Evolutionary conservation across 1,140 invertebrate genomes (phyloP), one percentile per base, ranked within the genome.

Genomic region (Microplitis demolitor): DNA sequence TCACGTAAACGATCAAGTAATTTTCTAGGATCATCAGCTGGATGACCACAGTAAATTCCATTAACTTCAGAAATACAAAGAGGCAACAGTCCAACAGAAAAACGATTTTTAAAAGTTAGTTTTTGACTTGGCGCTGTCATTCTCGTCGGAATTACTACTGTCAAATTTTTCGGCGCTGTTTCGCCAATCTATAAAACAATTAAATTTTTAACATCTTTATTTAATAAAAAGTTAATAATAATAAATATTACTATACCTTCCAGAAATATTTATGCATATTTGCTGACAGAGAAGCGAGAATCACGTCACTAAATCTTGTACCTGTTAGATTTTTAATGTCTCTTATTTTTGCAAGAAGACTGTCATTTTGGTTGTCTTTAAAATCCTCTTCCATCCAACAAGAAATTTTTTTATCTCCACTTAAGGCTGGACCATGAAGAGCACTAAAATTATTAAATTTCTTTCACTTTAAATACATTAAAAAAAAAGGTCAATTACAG

Each of bases 201-300:
- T 61, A 14, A 24, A 58, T 58, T 3, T 24, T 58, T 31, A 58
- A 4, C 16, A 14, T 31, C 3, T 58, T 16, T 31, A 4, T 58
- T 16, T 58, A 16, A 24, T 24, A 31, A 24, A 24, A 8, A 24
- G 16, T 8, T 24, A 31, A 16, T 58, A 66, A 31, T 2, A 24
- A 71, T 74, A 24, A 31, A 16, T 58, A 66, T 37, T 2, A 24
- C 72, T 74, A 24, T 69, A 83, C 82, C 31, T 76, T 64, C n/a
- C 72, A 13, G 56, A 81, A 83, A 67, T 83, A 84, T 33, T 78
- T 79, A 67, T 84, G 76, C 50, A 86, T 58, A 73, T 81, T 83
- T 0, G 69, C 73, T 0, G 84, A 84, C 3, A 86, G 64, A 5
- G 84, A 83, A 54, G 83, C 75, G 4, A 86, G 60, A 14, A 86